These are phyloP conservation scores for Sebastes trivittatus DNA, from an alignment of 2,797 vertebrate genomes.

Conservation along the genomic window DNA sequence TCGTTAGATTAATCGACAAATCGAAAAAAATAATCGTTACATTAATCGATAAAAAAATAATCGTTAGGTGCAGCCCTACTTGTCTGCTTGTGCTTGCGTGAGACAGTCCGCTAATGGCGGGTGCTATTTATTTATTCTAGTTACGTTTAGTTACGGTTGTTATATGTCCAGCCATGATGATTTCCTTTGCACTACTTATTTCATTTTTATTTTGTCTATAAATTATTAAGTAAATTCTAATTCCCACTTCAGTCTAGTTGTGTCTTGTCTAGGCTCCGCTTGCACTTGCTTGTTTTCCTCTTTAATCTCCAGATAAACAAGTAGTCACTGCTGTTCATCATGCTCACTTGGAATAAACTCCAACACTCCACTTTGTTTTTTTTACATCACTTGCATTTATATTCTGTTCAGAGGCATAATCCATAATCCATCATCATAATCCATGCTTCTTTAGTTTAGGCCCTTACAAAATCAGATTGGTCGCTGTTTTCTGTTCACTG, in stretches of 20 bases:
- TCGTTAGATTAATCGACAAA: too few relatives aligned
- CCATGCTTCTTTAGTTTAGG: background rate
- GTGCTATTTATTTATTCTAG: too few relatives aligned
- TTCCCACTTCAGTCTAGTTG: background rate
- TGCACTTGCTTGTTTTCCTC: too few relatives aligned
- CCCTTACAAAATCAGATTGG: conserved; percentile 12
- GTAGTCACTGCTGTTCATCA: too few relatives aligned
- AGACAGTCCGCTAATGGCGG: too few relatives aligned
- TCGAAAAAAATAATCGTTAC: too few relatives aligned
- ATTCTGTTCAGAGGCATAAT: conserved; percentile 12
- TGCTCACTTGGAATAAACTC: background rate
- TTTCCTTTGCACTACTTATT: background rate
- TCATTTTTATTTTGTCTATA: background rate
- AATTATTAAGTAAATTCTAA: background rate
- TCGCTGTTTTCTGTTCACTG: background rate
- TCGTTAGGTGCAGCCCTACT: too few relatives aligned
- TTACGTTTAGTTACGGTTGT: too few relatives aligned
- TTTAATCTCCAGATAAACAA: background rate
- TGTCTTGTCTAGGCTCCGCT: background rate
- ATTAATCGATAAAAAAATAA: too few relatives aligned
- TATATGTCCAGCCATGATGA: too few relatives aligned
- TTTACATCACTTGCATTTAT: background rate
- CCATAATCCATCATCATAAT: conserved; percentile 37
- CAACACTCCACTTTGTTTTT: background rate
- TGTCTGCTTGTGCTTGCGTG: too few relatives aligned